These are phyloP conservation scores for Lepus townsendii DNA, from an alignment of 2,797 vertebrate genomes.

Conservation along the genomic window DNA sequence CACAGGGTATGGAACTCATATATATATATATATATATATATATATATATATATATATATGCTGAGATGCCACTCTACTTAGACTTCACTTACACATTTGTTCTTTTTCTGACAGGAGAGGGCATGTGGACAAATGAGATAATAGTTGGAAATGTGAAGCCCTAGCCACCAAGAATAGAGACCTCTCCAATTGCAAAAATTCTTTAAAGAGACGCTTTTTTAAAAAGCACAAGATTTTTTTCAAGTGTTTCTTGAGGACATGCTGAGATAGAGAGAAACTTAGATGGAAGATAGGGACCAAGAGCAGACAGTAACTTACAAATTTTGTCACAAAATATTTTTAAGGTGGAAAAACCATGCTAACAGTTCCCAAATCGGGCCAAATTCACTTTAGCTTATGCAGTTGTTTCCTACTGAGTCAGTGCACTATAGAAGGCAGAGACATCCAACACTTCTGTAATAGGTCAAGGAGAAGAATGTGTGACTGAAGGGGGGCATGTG, in stretches of 20 bases:
- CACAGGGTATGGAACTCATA: neutral
- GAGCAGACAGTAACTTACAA: slow-evolving; percentile 70
- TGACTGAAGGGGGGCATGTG: neutral
- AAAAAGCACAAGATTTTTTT: slow-evolving; percentile 47
- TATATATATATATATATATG: neutral
- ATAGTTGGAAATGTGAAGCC: neutral
- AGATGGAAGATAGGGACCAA: slow-evolving; percentile 57
- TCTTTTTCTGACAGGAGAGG: neutral
- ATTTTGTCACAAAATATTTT: slow-evolving; percentile 63
- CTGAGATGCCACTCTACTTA: neutral
- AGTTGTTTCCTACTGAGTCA: slow-evolving; percentile 74
- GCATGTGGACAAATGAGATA: neutral
- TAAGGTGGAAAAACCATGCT: slow-evolving; percentile 74
- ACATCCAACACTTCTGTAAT: slow-evolving; percentile 69
- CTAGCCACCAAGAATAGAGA: neutral
- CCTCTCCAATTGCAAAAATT: slow-evolving; percentile 31
- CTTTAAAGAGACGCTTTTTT: slow-evolving; percentile 29
- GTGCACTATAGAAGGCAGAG: slow-evolving; percentile 59
- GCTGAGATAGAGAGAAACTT: slow-evolving; percentile 64
- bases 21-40: neutral
- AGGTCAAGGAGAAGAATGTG: slow-evolving; percentile 73
- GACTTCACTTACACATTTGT: neutral
- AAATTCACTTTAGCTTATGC: slow-evolving; percentile 72
- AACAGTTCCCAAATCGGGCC: slow-evolving; percentile 46
- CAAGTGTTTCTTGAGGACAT: slow-evolving; percentile 64